Percentiles rank a stretch among this genome's conserved stretches.
Conservation (phyloP, 2,888 invertebrate genomes). For the Limnephilus marmoratus region DNA sequence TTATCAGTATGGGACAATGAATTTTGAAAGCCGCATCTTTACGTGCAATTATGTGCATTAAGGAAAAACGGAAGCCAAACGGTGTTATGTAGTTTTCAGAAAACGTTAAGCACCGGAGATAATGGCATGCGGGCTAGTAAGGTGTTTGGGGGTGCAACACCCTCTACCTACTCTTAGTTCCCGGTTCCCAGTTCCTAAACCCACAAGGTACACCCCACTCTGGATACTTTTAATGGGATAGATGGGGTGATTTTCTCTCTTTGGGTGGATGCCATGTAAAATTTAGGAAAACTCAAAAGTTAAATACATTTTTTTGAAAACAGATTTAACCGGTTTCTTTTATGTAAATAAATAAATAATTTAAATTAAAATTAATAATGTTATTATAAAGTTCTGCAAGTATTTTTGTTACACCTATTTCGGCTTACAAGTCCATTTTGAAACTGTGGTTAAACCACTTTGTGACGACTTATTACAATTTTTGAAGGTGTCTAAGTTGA, state of each 20-base stretch:
- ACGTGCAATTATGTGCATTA: conserved; percentile 52
- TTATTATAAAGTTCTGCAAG: too few relatives aligned
- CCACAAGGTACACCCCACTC: not conserved
- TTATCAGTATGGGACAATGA: not conserved
- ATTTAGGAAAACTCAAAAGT: not conserved
- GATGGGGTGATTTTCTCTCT: not conserved
- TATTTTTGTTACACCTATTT: too few relatives aligned
- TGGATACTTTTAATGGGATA: not conserved
- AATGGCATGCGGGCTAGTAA: conserved; percentile 37
- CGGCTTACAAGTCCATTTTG: too few relatives aligned
- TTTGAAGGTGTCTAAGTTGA: too few relatives aligned
- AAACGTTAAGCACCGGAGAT: conserved; percentile 54
- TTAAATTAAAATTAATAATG: too few relatives aligned
- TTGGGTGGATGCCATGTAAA: not conserved
- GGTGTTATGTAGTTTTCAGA: conserved; percentile 49
- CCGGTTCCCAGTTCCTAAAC: not conserved
- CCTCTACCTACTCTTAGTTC: not conserved
- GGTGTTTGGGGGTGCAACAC: not conserved
- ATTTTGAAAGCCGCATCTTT: conserved; percentile 30
- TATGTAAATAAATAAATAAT: not conserved
- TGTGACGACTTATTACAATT: too few relatives aligned
- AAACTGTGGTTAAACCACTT: too few relatives aligned
- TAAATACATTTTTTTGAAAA: not conserved
- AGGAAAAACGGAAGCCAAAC: conserved; percentile 48
- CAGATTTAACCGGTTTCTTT: not conserved